Evolutionary conservation across 2,797 vertebrate species (phyloP).

Genomic region (Nyctibius grandis): DNA sequence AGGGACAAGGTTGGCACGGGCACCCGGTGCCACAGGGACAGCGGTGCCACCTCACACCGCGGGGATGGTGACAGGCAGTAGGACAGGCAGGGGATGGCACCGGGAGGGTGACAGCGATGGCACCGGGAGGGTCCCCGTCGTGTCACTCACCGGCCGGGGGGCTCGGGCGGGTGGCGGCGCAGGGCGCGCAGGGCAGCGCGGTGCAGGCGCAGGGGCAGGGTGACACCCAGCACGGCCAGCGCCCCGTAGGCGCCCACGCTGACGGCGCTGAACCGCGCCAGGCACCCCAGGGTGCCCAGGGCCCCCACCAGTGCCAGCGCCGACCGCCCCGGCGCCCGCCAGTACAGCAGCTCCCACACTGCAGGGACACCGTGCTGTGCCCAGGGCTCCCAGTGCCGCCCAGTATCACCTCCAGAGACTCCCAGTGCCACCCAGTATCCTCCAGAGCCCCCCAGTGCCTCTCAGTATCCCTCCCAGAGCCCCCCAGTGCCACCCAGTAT

Average conservation of each 20-base stretch:
- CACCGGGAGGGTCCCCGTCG: no score
- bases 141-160: slow-evolving; percentile 86
- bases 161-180: slow-evolving; percentile 68
- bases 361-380: background rate
- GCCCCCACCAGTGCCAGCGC: slow-evolving; percentile 83
- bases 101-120: no score
- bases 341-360: slow-evolving; percentile 88
- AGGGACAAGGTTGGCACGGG: no score
- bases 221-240: slow-evolving; percentile 81
- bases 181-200: slow-evolving; percentile 78
- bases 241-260: slow-evolving; percentile 83
- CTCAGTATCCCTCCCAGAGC: no score
- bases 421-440: background rate
- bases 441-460: background rate
- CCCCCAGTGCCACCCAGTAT: background rate
- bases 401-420: background rate
- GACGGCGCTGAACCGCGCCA: slow-evolving; percentile 91
- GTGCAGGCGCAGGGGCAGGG: slow-evolving; percentile 86
- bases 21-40: fast-evolving
- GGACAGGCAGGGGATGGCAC: background rate
- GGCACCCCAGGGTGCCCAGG: slow-evolving; percentile 84
- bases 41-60: background rate
- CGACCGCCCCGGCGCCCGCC: slow-evolving; percentile 82
- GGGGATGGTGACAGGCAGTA: background rate
- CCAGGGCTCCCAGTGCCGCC: background rate